Evolutionary conservation across 2,797 vertebrate genomes (phyloP).

Genomic region (Adrianichthys oophorus): DNA sequence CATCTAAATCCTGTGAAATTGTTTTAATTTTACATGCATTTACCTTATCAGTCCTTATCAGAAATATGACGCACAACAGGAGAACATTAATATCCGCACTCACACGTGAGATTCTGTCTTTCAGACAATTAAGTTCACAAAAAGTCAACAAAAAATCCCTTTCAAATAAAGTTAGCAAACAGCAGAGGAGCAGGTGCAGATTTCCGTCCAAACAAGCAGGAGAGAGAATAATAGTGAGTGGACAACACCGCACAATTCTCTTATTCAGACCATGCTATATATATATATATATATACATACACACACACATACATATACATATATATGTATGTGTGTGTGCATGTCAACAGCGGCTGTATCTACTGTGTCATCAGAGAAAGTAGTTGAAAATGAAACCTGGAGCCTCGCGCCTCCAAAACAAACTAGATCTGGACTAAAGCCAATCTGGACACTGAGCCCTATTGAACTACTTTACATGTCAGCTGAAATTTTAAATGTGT

Average conservation of each 20-base stretch:
- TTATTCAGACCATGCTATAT: constrained; percentile 43
- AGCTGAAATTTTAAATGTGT: constrained; percentile 7
- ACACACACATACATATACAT: constrained; percentile 12
- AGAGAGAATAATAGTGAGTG: constrained; percentile 49
- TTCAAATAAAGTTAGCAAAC: constrained; percentile 26
- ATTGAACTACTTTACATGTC: constrained; percentile 16
- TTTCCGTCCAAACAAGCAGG: constrained; percentile 42
- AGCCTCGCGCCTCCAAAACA: constrained; percentile 30
- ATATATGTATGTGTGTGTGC: constrained; percentile 19
- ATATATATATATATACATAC: constrained; percentile 2
- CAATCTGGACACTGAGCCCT: constrained; percentile 25
- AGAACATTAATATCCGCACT: constrained; percentile 12
- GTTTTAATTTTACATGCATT: neutral
- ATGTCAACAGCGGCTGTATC: constrained; percentile 43
- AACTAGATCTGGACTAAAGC: constrained; percentile 34
- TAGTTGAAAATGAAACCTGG: constrained; percentile 50
- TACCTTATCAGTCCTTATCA: constrained; percentile 15
- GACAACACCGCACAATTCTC: constrained; percentile 37
- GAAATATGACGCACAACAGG: constrained; percentile 8
- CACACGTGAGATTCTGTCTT: constrained; percentile 6
- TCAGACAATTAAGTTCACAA: constrained; percentile 11
- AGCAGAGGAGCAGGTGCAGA: constrained; percentile 39
- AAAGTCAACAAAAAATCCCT: constrained; percentile 30
- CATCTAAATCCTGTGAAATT: no score
- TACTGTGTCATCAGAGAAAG: constrained; percentile 57